Evolutionary conservation across 23 tunicate genomes (phyloP).

Genomic region (Trididemnum miniatum): DNA sequence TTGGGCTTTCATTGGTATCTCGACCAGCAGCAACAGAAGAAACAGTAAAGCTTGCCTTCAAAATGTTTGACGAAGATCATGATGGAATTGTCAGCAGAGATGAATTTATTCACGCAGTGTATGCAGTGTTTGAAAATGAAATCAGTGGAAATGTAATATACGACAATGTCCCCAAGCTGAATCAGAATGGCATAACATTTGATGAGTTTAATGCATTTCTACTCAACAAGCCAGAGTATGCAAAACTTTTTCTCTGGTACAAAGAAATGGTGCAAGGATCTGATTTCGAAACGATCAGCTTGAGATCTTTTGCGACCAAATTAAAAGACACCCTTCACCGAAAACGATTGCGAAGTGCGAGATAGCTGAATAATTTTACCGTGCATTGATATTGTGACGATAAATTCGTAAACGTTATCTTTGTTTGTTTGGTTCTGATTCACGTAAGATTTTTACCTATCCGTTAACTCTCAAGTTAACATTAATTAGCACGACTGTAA

Average conservation of each 20-base stretch:
- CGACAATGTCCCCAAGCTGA: background rate
- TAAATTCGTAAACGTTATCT: too few species aligned
- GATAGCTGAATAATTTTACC: too few species aligned
- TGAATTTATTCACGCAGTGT: slow-evolving; percentile 47
- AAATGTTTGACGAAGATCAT: slow-evolving; percentile 54
- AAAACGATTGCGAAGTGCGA: too few species aligned
- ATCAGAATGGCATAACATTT: slow-evolving; percentile 1
- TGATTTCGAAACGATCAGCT: too few species aligned
- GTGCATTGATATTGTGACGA: too few species aligned
- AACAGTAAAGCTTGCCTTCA: slow-evolving; percentile 58
- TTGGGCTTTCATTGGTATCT: slow-evolving; percentile 69
- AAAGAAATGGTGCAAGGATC: slow-evolving; percentile 53
- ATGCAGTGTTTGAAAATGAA: slow-evolving; percentile 48
- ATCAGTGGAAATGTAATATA: slow-evolving; percentile 16
- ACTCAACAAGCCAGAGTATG: slow-evolving; percentile 67
- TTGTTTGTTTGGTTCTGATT: too few species aligned
- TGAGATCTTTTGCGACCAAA: too few species aligned
- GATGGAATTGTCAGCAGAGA: slow-evolving; percentile 54
- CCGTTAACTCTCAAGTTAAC: too few species aligned
- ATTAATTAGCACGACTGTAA: too few species aligned
- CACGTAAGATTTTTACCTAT: too few species aligned
- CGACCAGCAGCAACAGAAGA: slow-evolving; percentile 62
- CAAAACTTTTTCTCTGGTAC: slow-evolving; percentile 57
- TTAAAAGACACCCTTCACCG: too few species aligned
- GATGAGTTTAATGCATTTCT: slow-evolving; percentile 62